Percentiles rank a stretch among this genome's conserved stretches.
Evolutionary conservation across 2,113 vertebrate genomes (phyloP).

Genomic region (Athene cunicularia): DNA sequence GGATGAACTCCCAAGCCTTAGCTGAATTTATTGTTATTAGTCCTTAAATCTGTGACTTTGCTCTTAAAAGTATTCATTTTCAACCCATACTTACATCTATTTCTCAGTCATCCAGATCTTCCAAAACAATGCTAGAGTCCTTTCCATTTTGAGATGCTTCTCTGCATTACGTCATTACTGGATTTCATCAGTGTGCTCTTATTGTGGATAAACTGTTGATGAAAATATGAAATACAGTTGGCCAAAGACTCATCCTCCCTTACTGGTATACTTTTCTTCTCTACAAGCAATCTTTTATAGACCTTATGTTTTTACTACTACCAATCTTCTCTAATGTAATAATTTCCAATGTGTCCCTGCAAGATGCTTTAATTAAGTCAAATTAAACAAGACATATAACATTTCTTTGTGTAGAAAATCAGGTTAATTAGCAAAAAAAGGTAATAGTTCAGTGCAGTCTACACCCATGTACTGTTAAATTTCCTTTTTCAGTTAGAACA

Average conservation of each 20-base stretch:
- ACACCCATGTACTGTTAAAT: background rate
- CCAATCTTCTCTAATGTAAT: background rate
- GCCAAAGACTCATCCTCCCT: background rate
- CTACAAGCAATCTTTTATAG: background rate
- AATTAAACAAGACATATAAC: background rate
- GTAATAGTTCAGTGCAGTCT: background rate
- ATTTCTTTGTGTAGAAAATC: background rate
- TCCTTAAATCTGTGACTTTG: background rate
- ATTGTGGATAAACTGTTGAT: background rate
- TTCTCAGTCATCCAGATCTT: background rate
- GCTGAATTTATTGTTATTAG: background rate
- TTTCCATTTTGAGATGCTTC: background rate
- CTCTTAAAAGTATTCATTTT: background rate
- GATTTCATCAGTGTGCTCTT: background rate
- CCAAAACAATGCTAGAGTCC: background rate
- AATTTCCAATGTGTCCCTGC: background rate
- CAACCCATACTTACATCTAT: background rate
- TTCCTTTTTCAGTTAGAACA: background rate
- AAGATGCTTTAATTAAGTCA: background rate
- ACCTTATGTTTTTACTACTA: background rate
- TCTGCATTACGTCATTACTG: background rate
- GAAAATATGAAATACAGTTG: background rate
- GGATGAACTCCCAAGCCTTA: background rate
- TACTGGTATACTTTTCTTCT: background rate
- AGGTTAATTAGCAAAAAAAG: background rate